Conservation (phyloP, 2,888 invertebrate genomes). For the Colostygia pectinataria region DNA sequence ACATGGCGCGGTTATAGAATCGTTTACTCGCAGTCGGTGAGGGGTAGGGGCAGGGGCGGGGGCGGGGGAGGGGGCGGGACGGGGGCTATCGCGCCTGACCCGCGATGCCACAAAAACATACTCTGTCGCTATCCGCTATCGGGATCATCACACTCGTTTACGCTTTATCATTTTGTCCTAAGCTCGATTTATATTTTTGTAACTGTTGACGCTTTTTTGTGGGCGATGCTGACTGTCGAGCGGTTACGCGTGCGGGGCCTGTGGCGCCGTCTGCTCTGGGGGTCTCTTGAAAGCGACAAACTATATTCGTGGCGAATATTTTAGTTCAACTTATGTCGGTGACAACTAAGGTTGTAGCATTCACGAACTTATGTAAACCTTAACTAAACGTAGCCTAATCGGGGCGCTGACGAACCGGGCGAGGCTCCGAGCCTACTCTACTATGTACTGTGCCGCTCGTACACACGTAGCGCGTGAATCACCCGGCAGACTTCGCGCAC, state of each 20-base stretch:
- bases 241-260: too few species aligned
- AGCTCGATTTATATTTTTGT: conserved; percentile 25
- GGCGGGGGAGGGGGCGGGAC: conserved; percentile 5
- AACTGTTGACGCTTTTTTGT: conserved; percentile 12
- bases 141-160: conserved; percentile 37
- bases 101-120: conserved; percentile 28
- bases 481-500: neutral
- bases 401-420: too few species aligned
- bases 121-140: conserved; percentile 42
- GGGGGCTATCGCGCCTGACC: conserved; percentile 58
- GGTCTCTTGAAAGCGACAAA: too few species aligned
- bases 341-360: too few species aligned
- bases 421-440: too few species aligned
- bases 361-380: too few species aligned
- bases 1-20: conserved; percentile 27
- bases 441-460: too few species aligned
- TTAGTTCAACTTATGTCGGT: too few species aligned
- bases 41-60: conserved; percentile 32
- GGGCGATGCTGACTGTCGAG: too few species aligned
- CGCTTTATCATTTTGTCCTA: conserved; percentile 28
- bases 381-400: too few species aligned
- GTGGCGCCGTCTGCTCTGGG: too few species aligned
- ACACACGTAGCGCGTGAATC: neutral
- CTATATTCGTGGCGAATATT: too few species aligned
- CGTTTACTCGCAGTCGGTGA: neutral